A percentile compares a stretch with the other conserved stretches of the same genome.
phyloP scores from a whole-genome alignment of 2,797 vertebrate genomes.

The Protosalanx chinensis region DNA sequence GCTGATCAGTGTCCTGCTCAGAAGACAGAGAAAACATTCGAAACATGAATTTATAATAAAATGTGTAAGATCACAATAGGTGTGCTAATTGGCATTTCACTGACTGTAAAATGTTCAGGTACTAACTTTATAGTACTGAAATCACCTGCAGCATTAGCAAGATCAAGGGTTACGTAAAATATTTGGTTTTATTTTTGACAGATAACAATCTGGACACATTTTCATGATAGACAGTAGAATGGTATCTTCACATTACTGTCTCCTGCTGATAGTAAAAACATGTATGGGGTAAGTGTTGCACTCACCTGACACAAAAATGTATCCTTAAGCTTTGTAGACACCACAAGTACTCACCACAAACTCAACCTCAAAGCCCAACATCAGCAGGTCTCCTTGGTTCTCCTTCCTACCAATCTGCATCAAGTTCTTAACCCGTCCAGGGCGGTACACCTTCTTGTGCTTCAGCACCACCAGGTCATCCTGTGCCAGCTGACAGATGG shows the following conservation, averaged over 20 bases:
- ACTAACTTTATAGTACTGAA: not conserved
- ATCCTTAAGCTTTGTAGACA: not conserved
- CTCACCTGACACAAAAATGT: not conserved
- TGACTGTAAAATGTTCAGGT: not conserved
- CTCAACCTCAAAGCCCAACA: conserved; percentile 77
- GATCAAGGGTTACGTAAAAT: not conserved
- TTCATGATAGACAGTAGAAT: not conserved
- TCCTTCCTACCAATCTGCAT: conserved; percentile 70
- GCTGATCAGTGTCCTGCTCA: conserved; percentile 56
- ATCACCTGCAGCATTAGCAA: not conserved
- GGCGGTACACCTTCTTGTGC: conserved; percentile 62
- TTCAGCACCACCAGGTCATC: conserved; percentile 73
- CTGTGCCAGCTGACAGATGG: conserved; percentile 70
- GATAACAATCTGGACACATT: not conserved
- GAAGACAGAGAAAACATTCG: not conserved
- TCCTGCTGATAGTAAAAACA: not conserved
- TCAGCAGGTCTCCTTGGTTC: conserved; percentile 63
- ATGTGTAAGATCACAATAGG: not conserved
- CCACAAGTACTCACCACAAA: conserved; percentile 62
- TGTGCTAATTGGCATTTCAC: not conserved
- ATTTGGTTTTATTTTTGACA: not conserved
- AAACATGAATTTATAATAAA: not conserved
- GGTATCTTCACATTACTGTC: not conserved
- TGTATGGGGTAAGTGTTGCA: not conserved
- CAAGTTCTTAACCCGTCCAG: conserved; percentile 72